These are phyloP conservation scores for Sphaerodactylus townsendi DNA, from an alignment of 2,113 vertebrate genomes.

Conservation along the genomic window DNA sequence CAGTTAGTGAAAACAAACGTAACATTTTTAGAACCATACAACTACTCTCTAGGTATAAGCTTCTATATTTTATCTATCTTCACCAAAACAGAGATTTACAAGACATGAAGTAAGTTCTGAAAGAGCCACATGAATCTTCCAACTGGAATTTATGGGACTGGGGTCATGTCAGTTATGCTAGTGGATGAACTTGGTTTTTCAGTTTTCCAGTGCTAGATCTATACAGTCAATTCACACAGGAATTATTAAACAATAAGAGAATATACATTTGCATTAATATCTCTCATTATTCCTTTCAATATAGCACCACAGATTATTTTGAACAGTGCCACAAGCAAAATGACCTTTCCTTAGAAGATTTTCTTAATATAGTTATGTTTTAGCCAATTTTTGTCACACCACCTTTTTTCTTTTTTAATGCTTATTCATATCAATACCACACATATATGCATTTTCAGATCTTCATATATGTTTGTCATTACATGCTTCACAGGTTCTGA, in stretches of 20 bases:
- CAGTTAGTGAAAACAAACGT: no score
- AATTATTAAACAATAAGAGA: background rate
- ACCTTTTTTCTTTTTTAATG: background rate
- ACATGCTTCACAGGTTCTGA: background rate
- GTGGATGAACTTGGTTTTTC: accelerated
- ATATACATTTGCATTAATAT: background rate
- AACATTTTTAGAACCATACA: background rate
- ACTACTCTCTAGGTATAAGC: background rate
- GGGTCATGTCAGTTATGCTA: background rate
- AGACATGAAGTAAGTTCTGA: background rate
- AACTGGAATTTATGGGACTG: background rate
- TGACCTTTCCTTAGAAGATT: background rate
- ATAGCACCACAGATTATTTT: background rate
- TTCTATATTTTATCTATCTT: background rate
- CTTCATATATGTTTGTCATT: background rate
- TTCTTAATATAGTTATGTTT: background rate
- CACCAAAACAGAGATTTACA: background rate
- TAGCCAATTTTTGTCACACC: background rate
- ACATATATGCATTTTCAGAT: background rate
- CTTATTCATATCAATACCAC: background rate
- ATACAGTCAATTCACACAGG: background rate
- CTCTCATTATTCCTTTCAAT: background rate
- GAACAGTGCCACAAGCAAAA: background rate
- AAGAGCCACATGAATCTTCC: background rate
- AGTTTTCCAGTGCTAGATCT: background rate